Percentiles rank a stretch among this genome's conserved stretches.
Conservation (phyloP, 2,797 vertebrate species). For the Nannoperca obscura region DNA sequence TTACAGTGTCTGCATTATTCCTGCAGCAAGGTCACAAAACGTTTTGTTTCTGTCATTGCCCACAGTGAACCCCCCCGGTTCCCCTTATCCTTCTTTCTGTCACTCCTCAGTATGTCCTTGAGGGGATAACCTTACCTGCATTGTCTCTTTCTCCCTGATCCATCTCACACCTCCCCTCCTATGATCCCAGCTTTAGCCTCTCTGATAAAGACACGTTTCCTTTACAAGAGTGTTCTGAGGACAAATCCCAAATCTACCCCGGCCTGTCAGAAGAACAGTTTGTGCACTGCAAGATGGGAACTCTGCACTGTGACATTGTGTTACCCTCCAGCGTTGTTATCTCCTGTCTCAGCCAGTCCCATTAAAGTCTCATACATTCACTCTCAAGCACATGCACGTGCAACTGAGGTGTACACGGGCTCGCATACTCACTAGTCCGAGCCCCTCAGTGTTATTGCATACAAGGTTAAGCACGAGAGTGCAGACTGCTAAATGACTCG, state of each 20-base stretch:
- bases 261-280: slow-evolving; percentile 41
- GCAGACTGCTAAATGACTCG: slow-evolving; percentile 36
- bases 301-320: slow-evolving; percentile 48
- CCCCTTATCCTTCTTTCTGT: neutral
- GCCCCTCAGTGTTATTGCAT: neutral
- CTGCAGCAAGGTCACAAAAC: slow-evolving; percentile 11
- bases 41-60: slow-evolving; percentile 12
- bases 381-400: slow-evolving; percentile 13
- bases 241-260: slow-evolving; percentile 36
- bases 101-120: slow-evolving; percentile 29
- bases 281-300: slow-evolving; percentile 37
- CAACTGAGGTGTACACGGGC: neutral
- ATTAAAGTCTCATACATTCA: slow-evolving; percentile 20
- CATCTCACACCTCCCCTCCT: slow-evolving; percentile 10
- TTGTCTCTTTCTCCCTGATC: slow-evolving; percentile 14
- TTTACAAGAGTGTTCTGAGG: slow-evolving; percentile 35
- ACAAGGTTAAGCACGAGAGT: slow-evolving; percentile 23
- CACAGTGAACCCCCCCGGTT: neutral
- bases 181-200: slow-evolving; percentile 21
- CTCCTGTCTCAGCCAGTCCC: slow-evolving; percentile 22
- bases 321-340: slow-evolving; percentile 45
- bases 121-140: slow-evolving; percentile 40
- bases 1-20: neutral
- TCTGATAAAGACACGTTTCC: slow-evolving; percentile 23
- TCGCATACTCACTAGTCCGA: neutral